Percentiles rank a stretch among this genome's conserved stretches.
These are phyloP conservation scores for Bombus pyrosoma DNA, from an alignment of 1,140 invertebrate species.

Conservation along the genomic window DNA sequence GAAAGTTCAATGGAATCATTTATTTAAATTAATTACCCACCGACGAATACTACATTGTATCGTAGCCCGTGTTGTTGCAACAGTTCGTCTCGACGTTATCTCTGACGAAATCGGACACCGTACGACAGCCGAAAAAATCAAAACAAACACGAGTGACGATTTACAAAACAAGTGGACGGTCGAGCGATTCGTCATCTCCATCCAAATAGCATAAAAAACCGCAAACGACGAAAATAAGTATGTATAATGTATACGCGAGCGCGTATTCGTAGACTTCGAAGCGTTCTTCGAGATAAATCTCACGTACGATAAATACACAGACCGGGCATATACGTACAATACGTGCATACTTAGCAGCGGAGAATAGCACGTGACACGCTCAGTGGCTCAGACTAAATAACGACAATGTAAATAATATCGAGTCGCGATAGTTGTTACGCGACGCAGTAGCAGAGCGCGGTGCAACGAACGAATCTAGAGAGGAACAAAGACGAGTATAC, in stretches of 20 bases:
- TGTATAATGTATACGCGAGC: background rate
- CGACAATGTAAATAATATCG: constrained; percentile 52
- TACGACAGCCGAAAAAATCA: background rate
- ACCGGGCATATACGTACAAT: background rate
- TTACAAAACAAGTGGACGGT: background rate
- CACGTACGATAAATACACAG: constrained; percentile 18
- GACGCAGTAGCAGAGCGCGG: background rate
- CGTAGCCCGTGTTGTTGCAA: background rate
- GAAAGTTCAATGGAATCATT: background rate
- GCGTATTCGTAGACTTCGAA: constrained; percentile 13
- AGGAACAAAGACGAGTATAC: background rate
- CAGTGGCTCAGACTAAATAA: constrained; percentile 31
- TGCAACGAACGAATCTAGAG: background rate
- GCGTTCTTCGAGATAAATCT: constrained; percentile 34
- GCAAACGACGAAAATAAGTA: background rate
- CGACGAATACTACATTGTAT: background rate
- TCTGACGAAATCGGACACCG: background rate
- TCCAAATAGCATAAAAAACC: background rate
- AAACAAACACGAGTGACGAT: background rate
- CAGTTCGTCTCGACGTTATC: background rate
- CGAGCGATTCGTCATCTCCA: background rate
- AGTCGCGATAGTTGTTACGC: constrained; percentile 50
- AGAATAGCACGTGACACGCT: constrained; percentile 42
- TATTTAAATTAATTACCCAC: background rate
- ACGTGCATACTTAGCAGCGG: background rate